Evolutionary conservation across 2,113 vertebrate species (phyloP), one percentile per base, ranked within the genome.

Genomic region (Addax nasomaculatus): DNA sequence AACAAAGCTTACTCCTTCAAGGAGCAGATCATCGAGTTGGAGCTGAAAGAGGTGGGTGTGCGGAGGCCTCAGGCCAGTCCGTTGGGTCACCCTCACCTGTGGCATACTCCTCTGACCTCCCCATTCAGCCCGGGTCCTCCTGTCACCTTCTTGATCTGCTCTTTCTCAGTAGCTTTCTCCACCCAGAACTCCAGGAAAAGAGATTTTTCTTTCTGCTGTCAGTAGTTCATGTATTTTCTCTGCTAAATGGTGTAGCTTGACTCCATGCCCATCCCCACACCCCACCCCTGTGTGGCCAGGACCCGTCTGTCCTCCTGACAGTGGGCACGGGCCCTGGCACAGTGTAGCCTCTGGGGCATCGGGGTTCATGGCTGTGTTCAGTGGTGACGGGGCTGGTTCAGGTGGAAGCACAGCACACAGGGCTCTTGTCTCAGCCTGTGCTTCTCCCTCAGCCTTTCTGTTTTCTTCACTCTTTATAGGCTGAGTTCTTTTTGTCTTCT

Each of bases 1-100:
- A 99, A 99, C 97, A 99, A 99, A 96, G 99, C 99, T 17, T 99
- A 99, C 60, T 99, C 99, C 67, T 99, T 99, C 97, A 99, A 99
- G 98, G 99, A 99, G 7, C 99, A 99, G 98, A 99, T 99, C 97
- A 99, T 99, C 47, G 99, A 99, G 97, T 98, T 99, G 98, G 99
- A 99, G 98, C 98, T 99, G 96, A 99, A 99, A 97, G 99, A 99
- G 99, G 99, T 99, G 97, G 96, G 98, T 81, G 29, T 47, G 8
- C 3, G 1, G 78, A 90, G 45, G 36, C 13, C 57, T 57, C 21
- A 62, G 67, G 39, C 43, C 11, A 15, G 49, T 73, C 30, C 33
- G 21, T 53, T 83, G 85, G 39, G 39, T 84, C 62, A 79, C 33
- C 47, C 89, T 45, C 43, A 55, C 79, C 39, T 2, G 4, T 58